A percentile compares a stretch with the other conserved stretches of the same genome.
These are phyloP conservation scores for Gallinago media DNA, from an alignment of 2,113 vertebrate species.

Conservation along the genomic window DNA sequence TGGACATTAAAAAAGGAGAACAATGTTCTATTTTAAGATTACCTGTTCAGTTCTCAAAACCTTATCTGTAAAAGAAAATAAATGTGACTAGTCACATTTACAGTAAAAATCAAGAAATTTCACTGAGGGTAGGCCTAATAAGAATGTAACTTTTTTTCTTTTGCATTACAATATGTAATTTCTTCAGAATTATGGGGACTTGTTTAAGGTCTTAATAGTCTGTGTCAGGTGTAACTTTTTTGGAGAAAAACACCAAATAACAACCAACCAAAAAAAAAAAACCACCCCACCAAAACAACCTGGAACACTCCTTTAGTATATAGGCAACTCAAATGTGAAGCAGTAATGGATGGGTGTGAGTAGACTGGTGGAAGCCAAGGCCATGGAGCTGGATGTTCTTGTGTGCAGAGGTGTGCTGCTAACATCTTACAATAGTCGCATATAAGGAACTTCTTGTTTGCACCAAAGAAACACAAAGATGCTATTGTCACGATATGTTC, in stretches of 20 bases:
- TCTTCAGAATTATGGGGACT: conserved; percentile 11
- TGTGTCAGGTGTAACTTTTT: not conserved
- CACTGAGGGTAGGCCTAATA: not conserved
- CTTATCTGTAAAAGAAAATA: not conserved
- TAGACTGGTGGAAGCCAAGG: not conserved
- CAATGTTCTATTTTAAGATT: conserved; percentile 13
- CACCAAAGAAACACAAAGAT: not conserved
- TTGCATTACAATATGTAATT: not conserved
- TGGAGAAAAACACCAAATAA: not conserved
- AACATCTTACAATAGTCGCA: not conserved
- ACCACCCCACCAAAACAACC: not conserved
- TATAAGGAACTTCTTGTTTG: conserved; percentile 38
- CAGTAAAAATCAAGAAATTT: conserved; percentile 8
- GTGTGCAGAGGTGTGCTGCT: not conserved
- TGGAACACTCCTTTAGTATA: not conserved
- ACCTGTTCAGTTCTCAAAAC: not conserved
- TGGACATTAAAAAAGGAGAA: not conserved
- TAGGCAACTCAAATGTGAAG: not conserved
- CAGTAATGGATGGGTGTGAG: not conserved
- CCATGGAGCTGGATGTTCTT: not conserved
- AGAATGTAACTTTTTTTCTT: not conserved
- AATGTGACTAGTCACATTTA: not conserved
- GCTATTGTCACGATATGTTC: not conserved
- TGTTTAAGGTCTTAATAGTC: conserved; percentile 12
- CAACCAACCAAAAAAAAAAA: too few species aligned